Conservation (phyloP, 30 jellyfish, hydroid and myxozoan genomes). For the Chrysaora quinquecirrha region DNA sequence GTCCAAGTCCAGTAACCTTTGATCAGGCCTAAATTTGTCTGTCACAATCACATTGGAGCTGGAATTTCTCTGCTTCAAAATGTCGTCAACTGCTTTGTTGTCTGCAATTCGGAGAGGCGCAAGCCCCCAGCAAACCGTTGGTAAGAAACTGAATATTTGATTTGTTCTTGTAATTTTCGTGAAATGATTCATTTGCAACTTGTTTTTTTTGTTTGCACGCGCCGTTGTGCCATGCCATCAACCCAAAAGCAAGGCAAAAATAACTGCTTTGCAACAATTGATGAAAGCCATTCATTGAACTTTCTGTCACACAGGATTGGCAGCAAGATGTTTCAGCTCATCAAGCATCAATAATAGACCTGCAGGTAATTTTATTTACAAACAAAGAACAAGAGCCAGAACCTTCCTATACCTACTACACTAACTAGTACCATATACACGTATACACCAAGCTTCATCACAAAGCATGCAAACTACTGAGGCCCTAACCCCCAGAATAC, state of each 20-base stretch:
- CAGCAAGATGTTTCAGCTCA: slow-evolving; percentile 57
- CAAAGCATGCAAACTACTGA: too few species aligned
- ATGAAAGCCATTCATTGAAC: neutral
- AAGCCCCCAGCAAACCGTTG: slow-evolving; percentile 19
- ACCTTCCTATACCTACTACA: too few species aligned
- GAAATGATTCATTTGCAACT: neutral
- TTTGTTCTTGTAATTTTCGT: neutral
- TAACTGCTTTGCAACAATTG: neutral
- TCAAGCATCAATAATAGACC: slow-evolving; percentile 15
- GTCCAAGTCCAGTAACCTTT: slow-evolving; percentile 6
- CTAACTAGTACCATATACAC: too few species aligned
- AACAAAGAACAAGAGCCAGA: too few species aligned
- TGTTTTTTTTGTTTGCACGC: neutral
- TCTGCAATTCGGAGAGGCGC: slow-evolving; percentile 17
- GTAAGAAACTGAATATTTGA: slow-evolving; percentile 1
- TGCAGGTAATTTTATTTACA: slow-evolving; percentile 3
- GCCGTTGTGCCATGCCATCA: neutral
- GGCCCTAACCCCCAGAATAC: too few species aligned
- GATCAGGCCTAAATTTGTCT: neutral
- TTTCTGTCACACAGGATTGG: slow-evolving; percentile 22
- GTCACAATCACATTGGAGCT: slow-evolving; percentile 16
- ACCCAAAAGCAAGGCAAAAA: neutral
- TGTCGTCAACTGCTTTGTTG: slow-evolving; percentile 51
- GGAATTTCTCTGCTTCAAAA: neutral
- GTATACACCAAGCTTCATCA: too few species aligned